phyloP scores from a whole-genome alignment of 2,888 invertebrate species.

The Eupithecia tripunctaria region DNA sequence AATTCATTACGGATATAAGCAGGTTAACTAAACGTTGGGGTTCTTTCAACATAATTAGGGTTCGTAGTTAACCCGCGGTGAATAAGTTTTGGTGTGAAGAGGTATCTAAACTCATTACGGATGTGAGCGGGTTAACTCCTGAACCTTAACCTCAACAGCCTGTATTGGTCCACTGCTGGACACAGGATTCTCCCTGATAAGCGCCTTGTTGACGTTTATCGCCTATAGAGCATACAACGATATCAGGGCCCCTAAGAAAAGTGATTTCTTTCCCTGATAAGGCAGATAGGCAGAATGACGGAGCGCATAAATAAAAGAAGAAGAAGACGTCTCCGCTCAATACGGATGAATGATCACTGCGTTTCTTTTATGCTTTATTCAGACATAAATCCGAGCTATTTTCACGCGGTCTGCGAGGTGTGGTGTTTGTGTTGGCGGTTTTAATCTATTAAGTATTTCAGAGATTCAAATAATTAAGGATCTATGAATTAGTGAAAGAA shows the following conservation, averaged over 20 bases:
- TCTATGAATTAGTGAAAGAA: too few species aligned
- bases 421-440: slow-evolving; percentile 44
- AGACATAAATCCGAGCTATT: slow-evolving; percentile 63
- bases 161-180: too few species aligned
- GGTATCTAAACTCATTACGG: too few species aligned
- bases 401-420: slow-evolving; percentile 52
- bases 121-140: too few species aligned
- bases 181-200: too few species aligned
- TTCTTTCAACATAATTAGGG: too few species aligned
- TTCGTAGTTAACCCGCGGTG: too few species aligned
- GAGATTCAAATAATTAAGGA: not conserved
- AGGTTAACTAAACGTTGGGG: too few species aligned
- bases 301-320: not conserved
- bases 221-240: not conserved
- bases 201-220: too few species aligned
- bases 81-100: too few species aligned
- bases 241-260: not conserved
- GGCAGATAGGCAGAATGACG: not conserved
- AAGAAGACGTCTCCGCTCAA: slow-evolving; percentile 14
- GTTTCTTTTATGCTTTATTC: slow-evolving; percentile 67
- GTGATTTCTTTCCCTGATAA: not conserved
- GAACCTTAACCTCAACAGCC: too few species aligned
- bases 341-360: slow-evolving; percentile 50
- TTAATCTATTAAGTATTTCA: not conserved
- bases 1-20: too few species aligned